Percentiles rank a stretch among this genome's conserved stretches.
phyloP scores from a whole-genome alignment of 1,140 invertebrate genomes.

The Bathynomus jamesi region DNA sequence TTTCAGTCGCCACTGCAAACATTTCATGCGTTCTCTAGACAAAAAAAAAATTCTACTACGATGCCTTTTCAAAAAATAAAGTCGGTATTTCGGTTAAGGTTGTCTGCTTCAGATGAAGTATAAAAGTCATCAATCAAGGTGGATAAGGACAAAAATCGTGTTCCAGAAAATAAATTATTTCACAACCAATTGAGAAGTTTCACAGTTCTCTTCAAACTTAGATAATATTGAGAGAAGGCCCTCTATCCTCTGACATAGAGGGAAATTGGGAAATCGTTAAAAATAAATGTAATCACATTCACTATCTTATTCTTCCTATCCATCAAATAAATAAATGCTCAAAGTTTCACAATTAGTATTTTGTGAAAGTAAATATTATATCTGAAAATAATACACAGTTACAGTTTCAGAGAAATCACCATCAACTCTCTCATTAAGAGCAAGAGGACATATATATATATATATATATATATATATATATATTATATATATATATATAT shows the following conservation, averaged over 20 bases:
- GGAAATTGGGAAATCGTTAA: slow-evolving; percentile 8
- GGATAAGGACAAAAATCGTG: background rate
- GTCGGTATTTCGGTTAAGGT: background rate
- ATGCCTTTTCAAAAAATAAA: background rate
- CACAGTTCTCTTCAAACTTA: slow-evolving; percentile 4
- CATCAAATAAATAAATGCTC: too few relatives aligned
- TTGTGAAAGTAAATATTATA: too few relatives aligned
- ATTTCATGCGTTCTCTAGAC: background rate
- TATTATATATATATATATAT: too few relatives aligned
- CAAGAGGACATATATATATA: too few relatives aligned
- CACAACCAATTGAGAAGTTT: slow-evolving; percentile 37
- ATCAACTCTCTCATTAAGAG: too few relatives aligned
- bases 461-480: too few relatives aligned
- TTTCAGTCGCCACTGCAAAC: background rate
- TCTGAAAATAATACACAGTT: too few relatives aligned
- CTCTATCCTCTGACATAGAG: slow-evolving; percentile 36
- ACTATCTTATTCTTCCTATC: too few relatives aligned
- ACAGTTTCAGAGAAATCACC: too few relatives aligned
- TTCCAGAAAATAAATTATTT: background rate
- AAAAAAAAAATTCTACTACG: background rate
- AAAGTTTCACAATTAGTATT: too few relatives aligned
- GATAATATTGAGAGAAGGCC: slow-evolving; percentile 28
- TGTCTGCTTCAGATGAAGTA: background rate
- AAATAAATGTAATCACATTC: slow-evolving; percentile 11
- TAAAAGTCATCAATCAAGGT: background rate